phyloP scores from a whole-genome alignment of 2,888 invertebrate genomes.

The Caenorhabditis sp. region DNA sequence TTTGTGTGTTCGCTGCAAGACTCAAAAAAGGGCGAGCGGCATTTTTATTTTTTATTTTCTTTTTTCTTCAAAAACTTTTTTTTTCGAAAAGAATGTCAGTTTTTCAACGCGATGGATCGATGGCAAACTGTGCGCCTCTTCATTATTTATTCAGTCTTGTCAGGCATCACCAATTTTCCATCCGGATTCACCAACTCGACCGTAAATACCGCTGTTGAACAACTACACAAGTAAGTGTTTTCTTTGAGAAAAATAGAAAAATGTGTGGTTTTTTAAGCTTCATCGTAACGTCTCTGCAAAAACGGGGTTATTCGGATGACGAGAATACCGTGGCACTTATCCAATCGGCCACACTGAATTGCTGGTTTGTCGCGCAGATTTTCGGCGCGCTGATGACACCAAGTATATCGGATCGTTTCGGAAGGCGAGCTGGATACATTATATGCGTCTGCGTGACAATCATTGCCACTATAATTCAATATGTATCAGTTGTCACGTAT shows the following conservation, averaged over 20 bases:
- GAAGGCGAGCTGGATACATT: slow-evolving; percentile 66
- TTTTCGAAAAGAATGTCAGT: no score
- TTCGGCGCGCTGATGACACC: slow-evolving; percentile 66
- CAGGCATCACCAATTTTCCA: slow-evolving; percentile 66
- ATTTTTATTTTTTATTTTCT: no score
- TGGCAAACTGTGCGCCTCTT: slow-evolving; percentile 49
- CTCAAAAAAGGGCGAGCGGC: no score
- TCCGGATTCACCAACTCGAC: slow-evolving; percentile 66
- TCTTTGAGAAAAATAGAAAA: background rate
- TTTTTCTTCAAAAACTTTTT: no score
- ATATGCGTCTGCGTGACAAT: slow-evolving; percentile 47
- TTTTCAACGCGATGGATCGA: background rate
- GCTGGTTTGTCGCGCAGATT: slow-evolving; percentile 65
- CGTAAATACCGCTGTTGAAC: slow-evolving; percentile 64
- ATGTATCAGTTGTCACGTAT: slow-evolving; percentile 41
- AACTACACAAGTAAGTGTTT: slow-evolving; percentile 42
- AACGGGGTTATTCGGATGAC: slow-evolving; percentile 44
- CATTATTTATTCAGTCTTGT: slow-evolving; percentile 54
- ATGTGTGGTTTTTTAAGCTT: slow-evolving; percentile 29
- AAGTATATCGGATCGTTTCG: slow-evolving; percentile 60
- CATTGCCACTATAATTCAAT: slow-evolving; percentile 49
- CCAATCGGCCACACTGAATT: slow-evolving; percentile 57
- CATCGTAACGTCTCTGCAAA: slow-evolving; percentile 49
- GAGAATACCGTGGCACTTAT: slow-evolving; percentile 45
- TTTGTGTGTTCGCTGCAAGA: no score